Evolutionary conservation across 1,140 invertebrate species (phyloP).

Genomic region (Lasioglossum baleicum): DNA sequence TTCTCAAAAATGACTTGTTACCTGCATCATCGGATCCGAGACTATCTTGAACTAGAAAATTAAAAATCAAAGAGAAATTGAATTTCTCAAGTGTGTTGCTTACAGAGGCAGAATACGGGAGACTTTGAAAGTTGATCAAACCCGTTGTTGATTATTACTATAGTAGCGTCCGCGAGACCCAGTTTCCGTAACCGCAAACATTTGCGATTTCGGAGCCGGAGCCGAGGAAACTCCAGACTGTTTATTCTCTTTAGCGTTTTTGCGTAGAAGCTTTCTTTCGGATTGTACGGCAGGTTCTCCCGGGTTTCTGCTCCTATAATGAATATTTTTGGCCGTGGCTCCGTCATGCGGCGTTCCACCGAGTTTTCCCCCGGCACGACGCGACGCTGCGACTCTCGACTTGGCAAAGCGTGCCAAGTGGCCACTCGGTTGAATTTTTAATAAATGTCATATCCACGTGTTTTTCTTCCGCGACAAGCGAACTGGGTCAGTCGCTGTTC

Average conservation of each 20-base stretch:
- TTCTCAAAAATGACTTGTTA: no score
- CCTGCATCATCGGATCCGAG: no score
- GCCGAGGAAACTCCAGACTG: neutral
- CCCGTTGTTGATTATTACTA: neutral
- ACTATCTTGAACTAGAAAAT: no score
- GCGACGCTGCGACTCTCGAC: no score
- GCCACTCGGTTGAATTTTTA: slow-evolving; percentile 52
- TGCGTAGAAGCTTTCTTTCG: slow-evolving; percentile 7
- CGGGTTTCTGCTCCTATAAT: slow-evolving; percentile 2
- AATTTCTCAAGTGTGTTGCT: neutral
- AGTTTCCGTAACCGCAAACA: neutral
- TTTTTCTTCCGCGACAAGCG: slow-evolving; percentile 26
- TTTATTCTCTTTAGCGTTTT: neutral
- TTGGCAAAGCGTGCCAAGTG: slow-evolving; percentile 37
- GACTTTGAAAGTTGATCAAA: neutral
- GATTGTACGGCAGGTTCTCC: neutral
- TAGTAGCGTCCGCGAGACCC: no score
- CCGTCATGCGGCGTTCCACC: slow-evolving; percentile 10
- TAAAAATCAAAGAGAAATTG: no score
- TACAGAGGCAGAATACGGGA: neutral
- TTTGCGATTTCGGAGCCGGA: neutral
- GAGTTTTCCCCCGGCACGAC: neutral
- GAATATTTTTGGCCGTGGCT: slow-evolving; percentile 39
- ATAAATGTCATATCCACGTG: slow-evolving; percentile 50
- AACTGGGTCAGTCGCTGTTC: slow-evolving; percentile 32